These are phyloP conservation scores for Alviniconcha marisindica DNA, from an alignment of 1,140 invertebrate species.

Conservation along the genomic window DNA sequence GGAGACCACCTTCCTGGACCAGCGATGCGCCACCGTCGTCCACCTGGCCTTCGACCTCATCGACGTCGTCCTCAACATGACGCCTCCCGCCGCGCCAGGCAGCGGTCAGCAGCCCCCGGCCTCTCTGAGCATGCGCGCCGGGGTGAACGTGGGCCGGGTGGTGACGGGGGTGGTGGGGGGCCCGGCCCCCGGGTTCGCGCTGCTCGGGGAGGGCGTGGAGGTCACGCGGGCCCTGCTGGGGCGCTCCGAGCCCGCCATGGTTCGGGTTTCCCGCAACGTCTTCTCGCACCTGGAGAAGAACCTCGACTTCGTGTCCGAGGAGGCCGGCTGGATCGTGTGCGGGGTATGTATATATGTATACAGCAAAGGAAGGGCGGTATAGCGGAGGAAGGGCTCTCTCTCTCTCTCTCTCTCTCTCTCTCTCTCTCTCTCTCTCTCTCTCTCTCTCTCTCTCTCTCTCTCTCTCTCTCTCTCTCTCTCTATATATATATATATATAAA, in stretches of 20 bases:
- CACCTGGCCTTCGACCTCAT: constrained; percentile 22
- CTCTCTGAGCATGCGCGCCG: constrained; percentile 35
- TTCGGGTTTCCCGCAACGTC: constrained; percentile 27
- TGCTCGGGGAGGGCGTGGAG: constrained; percentile 44
- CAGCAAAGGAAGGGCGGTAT: background rate
- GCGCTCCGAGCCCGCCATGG: background rate
- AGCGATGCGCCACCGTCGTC: constrained; percentile 23
- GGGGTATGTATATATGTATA: background rate
- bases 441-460: too few species aligned
- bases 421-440: background rate
- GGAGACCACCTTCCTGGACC: constrained; percentile 6
- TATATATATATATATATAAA: too few species aligned
- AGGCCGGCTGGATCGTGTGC: constrained; percentile 36
- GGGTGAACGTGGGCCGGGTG: constrained; percentile 44
- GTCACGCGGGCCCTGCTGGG: constrained; percentile 30
- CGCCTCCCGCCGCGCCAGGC: background rate
- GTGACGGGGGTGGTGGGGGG: constrained; percentile 39
- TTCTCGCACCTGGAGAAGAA: constrained; percentile 40
- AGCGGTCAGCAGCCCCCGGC: background rate
- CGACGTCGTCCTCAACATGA: background rate
- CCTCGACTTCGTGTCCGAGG: constrained; percentile 34
- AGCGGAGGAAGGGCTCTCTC: too few species aligned
- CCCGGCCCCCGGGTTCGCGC: constrained; percentile 40
- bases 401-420: background rate
- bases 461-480: too few species aligned